Evolutionary conservation across 2,113 vertebrate species (phyloP).

Genomic region (Syrmaticus mikado): DNA sequence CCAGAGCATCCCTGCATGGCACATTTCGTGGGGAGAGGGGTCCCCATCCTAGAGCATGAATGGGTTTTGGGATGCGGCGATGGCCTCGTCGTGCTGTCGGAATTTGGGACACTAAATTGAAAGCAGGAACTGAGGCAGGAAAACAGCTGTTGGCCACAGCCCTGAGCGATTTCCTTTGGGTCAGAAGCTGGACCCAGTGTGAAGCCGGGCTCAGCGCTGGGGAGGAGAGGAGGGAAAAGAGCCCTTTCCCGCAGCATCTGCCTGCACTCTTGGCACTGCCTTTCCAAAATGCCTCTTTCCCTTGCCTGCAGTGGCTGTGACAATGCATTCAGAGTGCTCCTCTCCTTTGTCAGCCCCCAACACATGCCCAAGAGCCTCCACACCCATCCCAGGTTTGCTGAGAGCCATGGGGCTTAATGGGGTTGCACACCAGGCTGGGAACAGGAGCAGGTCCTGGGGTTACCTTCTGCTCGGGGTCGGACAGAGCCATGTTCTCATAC

Average conservation of each 20-base stretch:
- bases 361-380: fast-evolving
- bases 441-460: neutral
- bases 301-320: too few species aligned
- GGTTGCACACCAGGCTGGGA: too few species aligned
- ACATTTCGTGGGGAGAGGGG: neutral
- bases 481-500: neutral
- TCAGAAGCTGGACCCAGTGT: neutral
- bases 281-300: neutral
- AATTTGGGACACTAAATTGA: neutral
- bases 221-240: neutral
- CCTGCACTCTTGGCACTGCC: fast-evolving
- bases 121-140: constrained; percentile 12
- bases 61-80: neutral
- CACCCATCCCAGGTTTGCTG: neutral
- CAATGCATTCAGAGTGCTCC: neutral
- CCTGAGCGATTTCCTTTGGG: constrained; percentile 45
- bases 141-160: constrained; percentile 53
- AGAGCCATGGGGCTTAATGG: neutral
- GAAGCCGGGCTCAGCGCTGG: neutral
- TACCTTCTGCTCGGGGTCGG: neutral
- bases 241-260: neutral
- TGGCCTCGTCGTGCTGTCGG: neutral
- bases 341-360: neutral
- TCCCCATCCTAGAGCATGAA: neutral
- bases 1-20: neutral